Base-by-base conservation (phyloP, 2,113 vertebrate genomes). In the Equus quagga region DNA sequence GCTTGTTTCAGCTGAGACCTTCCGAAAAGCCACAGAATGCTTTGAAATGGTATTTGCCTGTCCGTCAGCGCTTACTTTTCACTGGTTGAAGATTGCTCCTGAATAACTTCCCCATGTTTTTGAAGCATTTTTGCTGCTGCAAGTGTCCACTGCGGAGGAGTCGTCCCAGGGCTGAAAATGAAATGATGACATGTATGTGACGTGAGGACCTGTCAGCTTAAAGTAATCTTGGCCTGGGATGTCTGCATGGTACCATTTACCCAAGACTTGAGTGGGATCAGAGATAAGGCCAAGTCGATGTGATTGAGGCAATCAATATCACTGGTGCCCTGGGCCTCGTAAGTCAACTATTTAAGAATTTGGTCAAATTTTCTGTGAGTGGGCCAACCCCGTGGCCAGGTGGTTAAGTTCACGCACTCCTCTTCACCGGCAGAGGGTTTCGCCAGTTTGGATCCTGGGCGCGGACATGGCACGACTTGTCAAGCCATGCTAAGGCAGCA, bases 111-210 rank as follows among this genome's bases (percentile, higher is more conserved):
- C 2, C 4, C 33, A 13, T 82, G 14, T 70, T 70, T 80, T 5
- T 6, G 12, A 76, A 36, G 17, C 4, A 8, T 1, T 46, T 5
- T 62, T 65, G 6, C 18, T 62, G 15, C 18, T 92, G 0, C 3
- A 44, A 6, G 14, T 18, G 9, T 21, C 11, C 8, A 84, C 2
- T 8, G 0, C 41, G 1, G 5, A 72, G 64, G 6, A 80, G 5
- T 36, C n/a, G 5, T 31, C 18, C 41, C 5, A 65, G 21, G 7
- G 8, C 33, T 75, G 8, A 86, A 89, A 81, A 56, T 10, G 5
- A 65, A 28, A 33, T 44, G 10, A 4, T 4, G 3, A 18, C 4
- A 9, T 24, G 10, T 17, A 70, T 5, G 41, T 10, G 3, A 70
- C 49, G 15, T 26, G 41, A 87, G 15, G 0, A 1, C 11, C 23